A percentile compares a stretch with the other conserved stretches of the same genome.
Evolutionary conservation across 2,113 vertebrate species (phyloP).

Genomic region (Antidorcas marsupialis): DNA sequence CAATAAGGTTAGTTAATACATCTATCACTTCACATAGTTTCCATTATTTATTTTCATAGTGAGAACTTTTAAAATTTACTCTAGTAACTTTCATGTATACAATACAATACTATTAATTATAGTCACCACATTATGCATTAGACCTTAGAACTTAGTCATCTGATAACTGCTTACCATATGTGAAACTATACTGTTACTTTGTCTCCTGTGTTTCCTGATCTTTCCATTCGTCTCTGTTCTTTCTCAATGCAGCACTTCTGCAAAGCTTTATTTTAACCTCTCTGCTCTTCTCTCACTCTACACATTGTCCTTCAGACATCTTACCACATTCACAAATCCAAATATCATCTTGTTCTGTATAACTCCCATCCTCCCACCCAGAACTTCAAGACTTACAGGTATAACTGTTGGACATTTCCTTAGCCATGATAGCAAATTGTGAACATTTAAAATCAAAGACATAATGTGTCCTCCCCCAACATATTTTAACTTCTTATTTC

Average conservation of each 20-base stretch:
- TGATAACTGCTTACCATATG: background rate
- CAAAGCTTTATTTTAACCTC: background rate
- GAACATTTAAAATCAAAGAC: background rate
- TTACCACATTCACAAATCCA: background rate
- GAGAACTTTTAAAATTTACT: background rate
- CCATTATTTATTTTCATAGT: background rate
- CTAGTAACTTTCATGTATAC: background rate
- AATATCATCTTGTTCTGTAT: background rate
- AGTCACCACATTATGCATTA: background rate
- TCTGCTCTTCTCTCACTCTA: background rate
- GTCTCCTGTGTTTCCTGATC: background rate
- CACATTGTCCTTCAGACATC: background rate
- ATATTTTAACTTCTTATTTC: background rate
- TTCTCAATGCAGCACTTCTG: background rate
- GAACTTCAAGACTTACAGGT: background rate
- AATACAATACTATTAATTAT: background rate
- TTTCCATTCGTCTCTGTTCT: background rate
- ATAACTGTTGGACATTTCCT: background rate
- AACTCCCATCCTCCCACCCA: background rate
- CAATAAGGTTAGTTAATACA: background rate
- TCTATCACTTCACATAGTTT: background rate
- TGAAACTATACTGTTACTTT: background rate
- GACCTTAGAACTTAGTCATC: background rate
- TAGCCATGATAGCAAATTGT: background rate
- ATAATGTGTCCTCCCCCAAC: background rate